Percentiles rank a stretch among this genome's conserved stretches.
Evolutionary conservation across 2,797 vertebrate genomes (phyloP).

Genomic region (Smutsia temminckii): DNA sequence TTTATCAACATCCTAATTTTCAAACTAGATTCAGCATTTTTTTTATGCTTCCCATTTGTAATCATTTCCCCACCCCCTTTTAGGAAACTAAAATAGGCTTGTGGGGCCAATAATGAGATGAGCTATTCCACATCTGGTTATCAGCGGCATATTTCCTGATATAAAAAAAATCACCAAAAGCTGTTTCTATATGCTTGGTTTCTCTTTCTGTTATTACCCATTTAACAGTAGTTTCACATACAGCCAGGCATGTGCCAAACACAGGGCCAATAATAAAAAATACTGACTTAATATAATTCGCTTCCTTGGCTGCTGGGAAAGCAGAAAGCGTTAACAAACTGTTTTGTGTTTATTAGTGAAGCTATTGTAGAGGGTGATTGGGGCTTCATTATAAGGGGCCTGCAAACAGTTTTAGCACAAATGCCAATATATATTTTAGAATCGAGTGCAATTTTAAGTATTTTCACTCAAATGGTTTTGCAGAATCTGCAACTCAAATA

Average conservation of each 20-base stretch:
- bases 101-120: neutral
- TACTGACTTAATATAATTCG: conserved; percentile 80
- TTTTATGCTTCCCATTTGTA: neutral
- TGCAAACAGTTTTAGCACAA: conserved; percentile 73
- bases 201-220: conserved; percentile 68
- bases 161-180: conserved; percentile 50
- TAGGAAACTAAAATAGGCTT: conserved; percentile 48
- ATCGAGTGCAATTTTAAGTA: conserved; percentile 71
- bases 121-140: conserved; percentile 60
- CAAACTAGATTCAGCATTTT: neutral
- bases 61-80: neutral
- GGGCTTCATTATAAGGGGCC: conserved; percentile 69
- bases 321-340: conserved; percentile 68
- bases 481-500: conserved; percentile 71
- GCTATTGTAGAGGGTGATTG: conserved; percentile 70
- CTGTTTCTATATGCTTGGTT: conserved; percentile 55
- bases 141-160: conserved; percentile 53
- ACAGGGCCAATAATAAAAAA: conserved; percentile 72
- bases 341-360: conserved; percentile 77
- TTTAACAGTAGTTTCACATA: conserved; percentile 74
- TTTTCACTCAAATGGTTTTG: conserved; percentile 68
- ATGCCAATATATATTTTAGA: conserved; percentile 75
- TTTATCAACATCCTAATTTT: neutral
- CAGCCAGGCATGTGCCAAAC: conserved; percentile 68
- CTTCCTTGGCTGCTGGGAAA: conserved; percentile 69